Percentiles rank a stretch among this genome's conserved stretches.
phyloP scores from a whole-genome alignment of 2,888 invertebrate species.

The Xylocampa areola region DNA sequence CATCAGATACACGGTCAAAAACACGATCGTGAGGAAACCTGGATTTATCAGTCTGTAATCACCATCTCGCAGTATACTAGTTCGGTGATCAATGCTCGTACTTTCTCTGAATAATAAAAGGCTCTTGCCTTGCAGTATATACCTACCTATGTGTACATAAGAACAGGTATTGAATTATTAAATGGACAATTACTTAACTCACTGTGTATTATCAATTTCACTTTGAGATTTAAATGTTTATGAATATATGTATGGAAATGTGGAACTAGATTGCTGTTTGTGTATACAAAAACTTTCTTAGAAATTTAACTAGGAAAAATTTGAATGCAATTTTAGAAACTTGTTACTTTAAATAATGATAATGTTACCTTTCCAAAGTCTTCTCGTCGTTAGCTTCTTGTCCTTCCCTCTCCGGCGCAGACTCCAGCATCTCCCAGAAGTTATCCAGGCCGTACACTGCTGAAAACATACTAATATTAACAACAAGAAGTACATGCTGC shows the following conservation, averaged over 20 bases:
- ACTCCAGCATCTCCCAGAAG: constrained; percentile 84
- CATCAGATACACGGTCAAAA: too few species aligned
- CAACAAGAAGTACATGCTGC: neutral
- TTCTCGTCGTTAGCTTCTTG: constrained; percentile 80
- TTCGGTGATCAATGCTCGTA: too few species aligned
- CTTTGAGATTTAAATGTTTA: neutral
- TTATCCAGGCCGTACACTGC: constrained; percentile 85
- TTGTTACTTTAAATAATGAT: neutral
- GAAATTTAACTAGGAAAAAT: neutral
- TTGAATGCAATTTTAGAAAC: too few species aligned
- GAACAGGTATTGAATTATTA: neutral
- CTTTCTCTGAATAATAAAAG: too few species aligned
- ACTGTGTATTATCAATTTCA: neutral
- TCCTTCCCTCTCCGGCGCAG: constrained; percentile 78
- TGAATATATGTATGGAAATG: neutral
- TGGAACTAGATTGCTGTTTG: too few species aligned
- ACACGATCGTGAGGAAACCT: too few species aligned
- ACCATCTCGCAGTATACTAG: too few species aligned
- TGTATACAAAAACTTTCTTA: too few species aligned
- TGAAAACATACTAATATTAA: constrained; percentile 46
- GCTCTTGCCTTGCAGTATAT: neutral
- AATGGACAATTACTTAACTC: constrained; percentile 4
- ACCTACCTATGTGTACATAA: neutral
- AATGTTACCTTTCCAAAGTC: constrained; percentile 78
- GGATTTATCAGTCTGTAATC: too few species aligned